These are phyloP conservation scores for Hyposoter didymator DNA, from an alignment of 2,888 invertebrate genomes.

Conservation along the genomic window DNA sequence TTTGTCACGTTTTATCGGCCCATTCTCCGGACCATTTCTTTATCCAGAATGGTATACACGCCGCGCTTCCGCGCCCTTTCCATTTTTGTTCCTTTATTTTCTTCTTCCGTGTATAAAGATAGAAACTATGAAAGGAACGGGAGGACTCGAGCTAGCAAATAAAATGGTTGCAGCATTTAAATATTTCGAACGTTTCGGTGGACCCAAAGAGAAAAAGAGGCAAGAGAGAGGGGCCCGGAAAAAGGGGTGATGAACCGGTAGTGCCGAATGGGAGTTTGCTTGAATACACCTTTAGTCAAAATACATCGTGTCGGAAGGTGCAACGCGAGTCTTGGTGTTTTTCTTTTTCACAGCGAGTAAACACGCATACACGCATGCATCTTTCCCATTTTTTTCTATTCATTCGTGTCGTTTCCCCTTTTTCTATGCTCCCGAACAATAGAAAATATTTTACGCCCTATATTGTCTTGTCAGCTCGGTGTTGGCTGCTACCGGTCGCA, in stretches of 20 bases:
- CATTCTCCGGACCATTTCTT: conserved; percentile 60
- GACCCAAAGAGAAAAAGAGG: conserved; percentile 18
- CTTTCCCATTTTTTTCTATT: conserved; percentile 43
- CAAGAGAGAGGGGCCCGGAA: neutral
- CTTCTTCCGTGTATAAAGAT: conserved; percentile 3
- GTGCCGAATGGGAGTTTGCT: conserved; percentile 55
- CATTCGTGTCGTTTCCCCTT: conserved; percentile 26
- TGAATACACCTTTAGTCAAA: neutral
- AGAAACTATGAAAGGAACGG: conserved; percentile 31
- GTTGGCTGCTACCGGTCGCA: neutral
- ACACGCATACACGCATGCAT: conserved; percentile 1
- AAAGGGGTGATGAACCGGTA: conserved; percentile 64
- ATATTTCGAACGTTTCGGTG: conserved; percentile 68
- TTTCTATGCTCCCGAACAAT: conserved; percentile 62
- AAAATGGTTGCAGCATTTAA: conserved; percentile 67
- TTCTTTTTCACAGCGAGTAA: conserved; percentile 12
- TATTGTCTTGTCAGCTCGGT: conserved; percentile 47
- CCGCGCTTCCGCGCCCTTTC: neutral
- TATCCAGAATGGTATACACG: conserved; percentile 54
- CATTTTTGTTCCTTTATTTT: neutral
- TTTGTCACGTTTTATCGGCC: conserved; percentile 66
- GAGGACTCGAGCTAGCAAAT: conserved; percentile 42
- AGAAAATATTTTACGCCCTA: conserved; percentile 64
- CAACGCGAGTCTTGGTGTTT: conserved; percentile 16
- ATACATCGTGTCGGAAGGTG: conserved; percentile 31